Evolutionary conservation across 1,140 invertebrate species (phyloP).

Genomic region (Ptiloglossa arizonensis): DNA sequence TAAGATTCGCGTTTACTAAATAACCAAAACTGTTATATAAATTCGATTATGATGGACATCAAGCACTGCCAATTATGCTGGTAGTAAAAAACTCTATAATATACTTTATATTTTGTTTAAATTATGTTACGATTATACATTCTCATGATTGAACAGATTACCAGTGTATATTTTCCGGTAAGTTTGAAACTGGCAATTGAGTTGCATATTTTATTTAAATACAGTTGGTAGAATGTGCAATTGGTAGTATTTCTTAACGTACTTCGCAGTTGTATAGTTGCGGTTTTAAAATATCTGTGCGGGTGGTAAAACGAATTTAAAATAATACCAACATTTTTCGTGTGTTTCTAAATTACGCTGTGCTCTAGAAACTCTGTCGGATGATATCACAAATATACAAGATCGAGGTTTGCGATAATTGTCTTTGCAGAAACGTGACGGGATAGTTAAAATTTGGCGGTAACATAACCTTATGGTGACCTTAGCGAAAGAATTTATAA

Average conservation of each 20-base stretch:
- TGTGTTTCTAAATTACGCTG: conserved; percentile 57
- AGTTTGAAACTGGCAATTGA: neutral
- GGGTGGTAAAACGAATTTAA: conserved; percentile 46
- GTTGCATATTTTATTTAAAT: neutral
- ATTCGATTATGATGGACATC: no score
- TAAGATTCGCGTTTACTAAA: no score
- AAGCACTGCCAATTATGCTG: no score
- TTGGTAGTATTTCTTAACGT: conserved; percentile 46
- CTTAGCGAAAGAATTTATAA: conserved; percentile 43
- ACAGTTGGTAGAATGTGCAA: neutral
- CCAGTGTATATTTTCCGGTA: no score
- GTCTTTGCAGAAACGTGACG: neutral
- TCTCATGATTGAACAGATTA: no score
- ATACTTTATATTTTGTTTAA: no score
- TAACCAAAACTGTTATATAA: no score
- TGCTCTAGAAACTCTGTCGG: conserved; percentile 6
- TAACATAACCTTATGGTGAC: conserved; percentile 57
- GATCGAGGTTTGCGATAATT: neutral
- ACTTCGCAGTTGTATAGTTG: conserved; percentile 54
- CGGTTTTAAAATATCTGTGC: conserved; percentile 60
- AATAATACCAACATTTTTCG: conserved; percentile 30
- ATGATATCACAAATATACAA: neutral
- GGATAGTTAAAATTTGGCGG: conserved; percentile 55
- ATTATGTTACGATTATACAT: no score
- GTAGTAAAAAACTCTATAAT: no score